Conservation (phyloP, 2,888 invertebrate genomes). For the Yponomeuta evonymella region DNA sequence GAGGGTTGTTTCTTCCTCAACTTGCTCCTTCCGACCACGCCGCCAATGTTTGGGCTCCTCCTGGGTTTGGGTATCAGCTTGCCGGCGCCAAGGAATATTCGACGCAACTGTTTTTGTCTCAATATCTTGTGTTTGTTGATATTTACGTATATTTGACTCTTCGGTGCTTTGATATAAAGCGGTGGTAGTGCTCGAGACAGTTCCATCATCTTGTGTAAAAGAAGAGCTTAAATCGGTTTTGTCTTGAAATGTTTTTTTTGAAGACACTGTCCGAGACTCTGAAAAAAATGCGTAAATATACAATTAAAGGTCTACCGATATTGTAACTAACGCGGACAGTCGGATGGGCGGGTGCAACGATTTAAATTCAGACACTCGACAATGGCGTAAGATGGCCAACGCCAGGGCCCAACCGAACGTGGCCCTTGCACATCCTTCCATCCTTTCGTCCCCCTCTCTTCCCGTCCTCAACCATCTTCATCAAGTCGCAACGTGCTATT, state of each 20-base stretch:
- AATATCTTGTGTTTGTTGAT: slow-evolving; percentile 46
- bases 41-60: slow-evolving; percentile 39
- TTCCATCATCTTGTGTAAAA: slow-evolving; percentile 31
- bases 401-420: too few relatives aligned
- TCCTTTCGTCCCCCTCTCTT: too few relatives aligned
- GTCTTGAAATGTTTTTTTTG: slow-evolving; percentile 43
- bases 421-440: too few relatives aligned
- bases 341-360: too few relatives aligned
- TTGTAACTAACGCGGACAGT: neutral
- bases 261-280: slow-evolving; percentile 45
- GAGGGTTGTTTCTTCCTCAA: neutral
- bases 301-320: neutral
- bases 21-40: slow-evolving; percentile 29
- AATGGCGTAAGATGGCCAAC: too few relatives aligned
- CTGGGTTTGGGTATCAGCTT: slow-evolving; percentile 27
- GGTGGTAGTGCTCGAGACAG: slow-evolving; percentile 35
- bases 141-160: slow-evolving; percentile 54
- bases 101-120: slow-evolving; percentile 39
- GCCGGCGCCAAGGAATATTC: slow-evolving; percentile 57
- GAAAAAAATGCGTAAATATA: slow-evolving; percentile 26
- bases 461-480: too few relatives aligned
- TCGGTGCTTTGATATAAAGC: slow-evolving; percentile 52
- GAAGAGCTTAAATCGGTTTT: slow-evolving; percentile 38
- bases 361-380: too few relatives aligned
- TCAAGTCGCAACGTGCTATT: too few relatives aligned